Base-by-base conservation (phyloP, 2,888 invertebrate species). In the Chesias legatella region DNA sequence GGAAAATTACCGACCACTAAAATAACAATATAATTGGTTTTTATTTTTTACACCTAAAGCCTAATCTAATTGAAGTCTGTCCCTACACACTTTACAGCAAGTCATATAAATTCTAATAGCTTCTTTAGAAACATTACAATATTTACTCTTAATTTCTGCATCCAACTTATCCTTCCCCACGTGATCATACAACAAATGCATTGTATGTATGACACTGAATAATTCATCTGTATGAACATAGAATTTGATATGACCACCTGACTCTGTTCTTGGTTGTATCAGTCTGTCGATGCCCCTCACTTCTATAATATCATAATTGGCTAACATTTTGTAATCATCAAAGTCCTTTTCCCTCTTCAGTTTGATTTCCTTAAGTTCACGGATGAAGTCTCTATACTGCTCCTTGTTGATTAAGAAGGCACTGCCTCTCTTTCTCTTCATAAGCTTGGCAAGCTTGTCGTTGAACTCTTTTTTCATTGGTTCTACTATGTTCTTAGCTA, bases 101-200 rank as follows among this genome's bases (percentile, higher is more conserved):
- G 56, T 56, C 27, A 82, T 58, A 63, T 82, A 85, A 10, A 82
- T 56, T 51, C 75, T 79, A 7, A 83, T 79, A 7, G 68, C 75
- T 54, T 82, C 79, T 57, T 76, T 81, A 0, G 84, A 78, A 6
- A 84, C 54, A 58, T 85, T 84, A 62, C 80, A 82, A 53, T 77
- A 82, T 51, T 81, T 82, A 0, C 65, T 67, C 61, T 75, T 83
- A 2, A 82, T 55, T 58, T 80, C 66, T 0, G 32, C 7, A 27
- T 81, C 72, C 70, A 85, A 72, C 9, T 54, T 44, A 40, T 80
- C 72, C 51, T 58, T 67, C 38, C 65, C 49, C 0, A 78, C 74
- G 57, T 83, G 83, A 2, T 74, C 53, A 36, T 71, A 74, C 20
- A 84, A 53, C 30, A 83, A 61, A 61, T 85, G 83, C 51, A 82